Evolutionary conservation across 2,113 vertebrate genomes (phyloP), one percentile per base, ranked within the genome.

Genomic region (Planiliza haematocheilus): DNA sequence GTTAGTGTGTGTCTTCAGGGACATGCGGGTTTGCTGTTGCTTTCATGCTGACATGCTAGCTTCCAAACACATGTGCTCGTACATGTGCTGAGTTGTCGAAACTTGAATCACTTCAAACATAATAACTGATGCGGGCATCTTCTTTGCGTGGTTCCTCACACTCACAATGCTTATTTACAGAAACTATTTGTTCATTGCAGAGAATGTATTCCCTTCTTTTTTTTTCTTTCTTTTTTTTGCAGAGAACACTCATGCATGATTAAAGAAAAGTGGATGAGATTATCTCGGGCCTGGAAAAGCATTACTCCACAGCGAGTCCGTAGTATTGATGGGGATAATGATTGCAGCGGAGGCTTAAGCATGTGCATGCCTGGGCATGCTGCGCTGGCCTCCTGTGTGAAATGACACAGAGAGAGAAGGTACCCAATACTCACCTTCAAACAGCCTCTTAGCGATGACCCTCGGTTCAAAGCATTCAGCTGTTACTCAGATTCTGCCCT

Each of bases 1-100:
- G 60, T 71, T 45, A n/a, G n/a, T n/a, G n/a, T 8, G 34, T 34
- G 67, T 76, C 81, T 76, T 70, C 0, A 52, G 62, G 70, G 41
- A 77, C 41, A n/a, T 48, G 7, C 18, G 50, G 39, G 24, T 42
- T 41, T 62, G 34, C 57, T 36, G 17, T 46, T 42, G 50, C n/a
- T 4, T 73, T 70, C 63, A 51, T 70, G 59, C 70, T 42, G 68
- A 70, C 13, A 24, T 48, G 10, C 38, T 12, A 7, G 8, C 45
- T 37, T 53, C 12, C 12, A n/a, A 16, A 11, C 34, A 48, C n/a
- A 10, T 72, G 14, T 46, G 38, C 53, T 12, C 16, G 37, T 21
- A 9, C 3, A 36, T 58, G 10, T 34, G 3, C 16, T 37, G n/a
- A 69, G n/a, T 49, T 60, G 61, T 65, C 17, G 45, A 69, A 68